Evolutionary conservation across 2,797 vertebrate genomes (phyloP).

Genomic region (Gobionotothen gibberifrons): DNA sequence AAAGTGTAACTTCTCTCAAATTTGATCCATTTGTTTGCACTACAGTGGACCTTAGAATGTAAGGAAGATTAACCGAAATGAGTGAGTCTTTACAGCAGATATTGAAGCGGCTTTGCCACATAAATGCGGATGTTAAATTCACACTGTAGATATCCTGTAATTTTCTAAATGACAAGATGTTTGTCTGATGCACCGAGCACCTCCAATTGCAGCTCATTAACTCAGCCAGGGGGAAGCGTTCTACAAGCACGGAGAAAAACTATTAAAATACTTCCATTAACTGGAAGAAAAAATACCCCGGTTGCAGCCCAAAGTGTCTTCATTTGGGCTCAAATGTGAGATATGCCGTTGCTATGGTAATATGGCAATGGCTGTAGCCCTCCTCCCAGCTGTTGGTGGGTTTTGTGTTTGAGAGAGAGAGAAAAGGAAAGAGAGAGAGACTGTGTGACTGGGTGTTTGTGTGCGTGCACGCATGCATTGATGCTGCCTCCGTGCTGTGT

Average conservation of each 20-base stretch:
- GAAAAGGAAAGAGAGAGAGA: slow-evolving; percentile 13
- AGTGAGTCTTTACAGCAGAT: slow-evolving; percentile 43
- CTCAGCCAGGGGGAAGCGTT: slow-evolving; percentile 75
- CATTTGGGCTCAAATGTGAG: slow-evolving; percentile 95
- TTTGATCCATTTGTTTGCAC: slow-evolving; percentile 42
- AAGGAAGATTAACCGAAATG: slow-evolving; percentile 47
- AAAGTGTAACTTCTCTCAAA: slow-evolving; percentile 33
- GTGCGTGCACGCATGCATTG: slow-evolving; percentile 89
- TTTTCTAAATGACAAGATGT: slow-evolving; percentile 71
- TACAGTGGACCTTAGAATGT: slow-evolving; percentile 36
- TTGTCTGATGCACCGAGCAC: slow-evolving; percentile 66
- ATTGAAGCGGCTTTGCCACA: slow-evolving; percentile 42
- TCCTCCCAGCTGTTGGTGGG: slow-evolving; percentile 97
- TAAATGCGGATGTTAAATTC: slow-evolving; percentile 61
- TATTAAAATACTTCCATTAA: slow-evolving; percentile 82
- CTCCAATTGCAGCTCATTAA: slow-evolving; percentile 77
- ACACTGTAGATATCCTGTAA: slow-evolving; percentile 69
- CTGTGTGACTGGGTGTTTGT: slow-evolving; percentile 71
- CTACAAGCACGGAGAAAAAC: slow-evolving; percentile 62
- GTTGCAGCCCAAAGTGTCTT: slow-evolving; percentile 89
- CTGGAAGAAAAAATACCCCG: slow-evolving; percentile 82
- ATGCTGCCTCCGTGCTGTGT: slow-evolving; percentile 98
- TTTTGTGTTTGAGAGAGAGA: slow-evolving; percentile 77
- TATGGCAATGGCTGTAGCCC: slow-evolving; percentile 91
- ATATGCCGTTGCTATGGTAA: slow-evolving; percentile 97